Conservation (phyloP, 2,113 vertebrate genomes). For the Phrynosoma platyrhinos region DNA sequence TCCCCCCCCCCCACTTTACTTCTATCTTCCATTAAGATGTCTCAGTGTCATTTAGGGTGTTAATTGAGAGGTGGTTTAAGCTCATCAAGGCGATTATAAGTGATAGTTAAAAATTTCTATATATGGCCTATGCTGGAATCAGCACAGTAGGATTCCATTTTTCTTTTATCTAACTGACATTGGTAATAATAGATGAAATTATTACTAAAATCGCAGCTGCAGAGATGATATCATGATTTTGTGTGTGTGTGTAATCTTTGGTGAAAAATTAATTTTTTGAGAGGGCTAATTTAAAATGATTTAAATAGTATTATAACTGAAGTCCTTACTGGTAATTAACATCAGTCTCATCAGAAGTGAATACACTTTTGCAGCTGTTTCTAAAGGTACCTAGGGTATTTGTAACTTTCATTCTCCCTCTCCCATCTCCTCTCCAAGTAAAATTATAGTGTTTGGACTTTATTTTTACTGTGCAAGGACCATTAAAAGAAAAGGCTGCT, state of each 20-base stretch:
- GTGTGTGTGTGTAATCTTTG: conserved; percentile 81
- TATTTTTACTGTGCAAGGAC: conserved; percentile 78
- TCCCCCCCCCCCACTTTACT: conserved; percentile 74
- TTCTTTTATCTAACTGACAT: conserved; percentile 92
- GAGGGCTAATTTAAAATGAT: conserved; percentile 89
- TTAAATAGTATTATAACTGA: conserved; percentile 86
- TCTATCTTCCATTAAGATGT: conserved; percentile 92
- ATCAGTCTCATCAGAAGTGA: conserved; percentile 84
- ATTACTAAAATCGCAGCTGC: conserved; percentile 90
- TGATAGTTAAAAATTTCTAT: conserved; percentile 94
- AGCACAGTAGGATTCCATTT: conserved; percentile 89
- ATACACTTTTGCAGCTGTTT: conserved; percentile 84
- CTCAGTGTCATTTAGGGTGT: conserved; percentile 91
- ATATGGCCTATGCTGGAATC: conserved; percentile 90
- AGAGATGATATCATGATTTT: conserved; percentile 92
- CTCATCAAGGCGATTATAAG: conserved; percentile 98
- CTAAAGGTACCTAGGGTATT: conserved; percentile 83
- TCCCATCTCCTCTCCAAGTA: conserved; percentile 40
- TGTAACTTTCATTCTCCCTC: conserved; percentile 75
- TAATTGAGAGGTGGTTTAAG: conserved; percentile 95
- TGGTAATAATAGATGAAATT: conserved; percentile 94
- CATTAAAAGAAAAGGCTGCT: conserved; percentile 71
- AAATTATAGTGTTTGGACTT: conserved; percentile 83
- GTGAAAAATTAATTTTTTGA: conserved; percentile 87
- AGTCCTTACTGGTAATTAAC: conserved; percentile 88